Percentiles rank a stretch among this genome's conserved stretches.
These are phyloP conservation scores for Nasonia longicornis DNA, from an alignment of 1,140 invertebrate genomes.

Conservation along the genomic window DNA sequence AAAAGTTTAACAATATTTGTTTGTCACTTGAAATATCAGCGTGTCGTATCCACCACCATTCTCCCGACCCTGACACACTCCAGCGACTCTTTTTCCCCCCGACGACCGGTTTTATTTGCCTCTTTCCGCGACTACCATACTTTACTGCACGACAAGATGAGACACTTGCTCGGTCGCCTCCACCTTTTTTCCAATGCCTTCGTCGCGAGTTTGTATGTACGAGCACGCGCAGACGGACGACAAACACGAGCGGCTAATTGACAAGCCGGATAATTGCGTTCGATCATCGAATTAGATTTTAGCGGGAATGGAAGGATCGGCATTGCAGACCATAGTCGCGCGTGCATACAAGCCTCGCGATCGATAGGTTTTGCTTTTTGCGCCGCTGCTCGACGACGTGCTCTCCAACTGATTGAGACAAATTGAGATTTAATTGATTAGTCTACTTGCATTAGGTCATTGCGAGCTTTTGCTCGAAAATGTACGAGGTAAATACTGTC, in stretches of 20 bases:
- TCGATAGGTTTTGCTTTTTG: slow-evolving; percentile 26
- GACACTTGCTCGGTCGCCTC: background rate
- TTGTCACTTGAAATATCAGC: no score
- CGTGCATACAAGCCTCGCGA: background rate
- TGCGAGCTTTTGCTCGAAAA: background rate
- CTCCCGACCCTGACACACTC: background rate
- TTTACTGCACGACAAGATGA: slow-evolving; percentile 19
- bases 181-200: background rate
- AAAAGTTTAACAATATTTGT: no score
- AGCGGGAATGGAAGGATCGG: background rate
- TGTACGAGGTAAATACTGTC: background rate
- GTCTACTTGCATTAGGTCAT: background rate
- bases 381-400: background rate
- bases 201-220: background rate
- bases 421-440: slow-evolving; percentile 24
- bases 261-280: slow-evolving; percentile 20
- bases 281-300: slow-evolving; percentile 11
- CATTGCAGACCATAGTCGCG: no score
- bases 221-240: background rate
- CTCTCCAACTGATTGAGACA: slow-evolving; percentile 16
- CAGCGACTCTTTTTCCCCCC: background rate
- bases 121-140: background rate
- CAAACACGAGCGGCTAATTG: slow-evolving; percentile 27
- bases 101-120: slow-evolving; percentile 11
- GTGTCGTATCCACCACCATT: slow-evolving; percentile 18